Percentiles rank a stretch among this genome's conserved stretches.
Evolutionary conservation across 2,797 vertebrate genomes (phyloP).

Genomic region (Lacerta agilis): DNA sequence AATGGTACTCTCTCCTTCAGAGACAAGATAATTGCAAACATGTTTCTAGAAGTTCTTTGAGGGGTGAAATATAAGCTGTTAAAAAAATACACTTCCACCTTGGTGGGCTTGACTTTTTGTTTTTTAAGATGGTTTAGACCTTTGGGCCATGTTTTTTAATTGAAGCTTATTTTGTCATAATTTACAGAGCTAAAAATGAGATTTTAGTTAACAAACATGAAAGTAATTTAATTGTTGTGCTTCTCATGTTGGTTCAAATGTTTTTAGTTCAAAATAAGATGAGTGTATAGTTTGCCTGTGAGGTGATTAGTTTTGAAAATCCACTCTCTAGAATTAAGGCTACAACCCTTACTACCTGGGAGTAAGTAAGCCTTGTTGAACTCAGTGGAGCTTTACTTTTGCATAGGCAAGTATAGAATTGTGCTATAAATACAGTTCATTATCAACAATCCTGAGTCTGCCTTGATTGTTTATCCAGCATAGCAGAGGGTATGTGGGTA

Average conservation of each 20-base stretch:
- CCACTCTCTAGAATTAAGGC: background rate
- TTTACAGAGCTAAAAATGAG: constrained; percentile 34
- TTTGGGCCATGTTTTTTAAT: constrained; percentile 20
- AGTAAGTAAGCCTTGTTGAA: background rate
- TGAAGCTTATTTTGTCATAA: constrained; percentile 55
- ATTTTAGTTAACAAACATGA: constrained; percentile 37
- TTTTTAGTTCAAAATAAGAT: background rate
- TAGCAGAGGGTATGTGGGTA: background rate
- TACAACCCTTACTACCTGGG: background rate
- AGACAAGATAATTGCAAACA: constrained; percentile 73
- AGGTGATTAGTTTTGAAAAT: background rate
- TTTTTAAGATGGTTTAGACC: constrained; percentile 34
- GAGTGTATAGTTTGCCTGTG: background rate
- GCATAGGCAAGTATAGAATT: background rate
- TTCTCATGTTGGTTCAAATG: background rate
- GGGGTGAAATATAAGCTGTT: constrained; percentile 68
- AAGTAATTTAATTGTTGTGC: background rate
- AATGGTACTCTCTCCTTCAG: constrained; percentile 59
- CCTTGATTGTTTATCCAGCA: background rate
- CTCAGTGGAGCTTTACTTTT: background rate
- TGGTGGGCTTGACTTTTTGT: constrained; percentile 57
- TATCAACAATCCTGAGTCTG: background rate
- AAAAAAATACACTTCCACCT: constrained; percentile 49
- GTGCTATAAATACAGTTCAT: background rate
- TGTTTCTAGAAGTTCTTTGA: constrained; percentile 70